Evolutionary conservation across 2,113 vertebrate genomes (phyloP), one percentile per base, ranked within the genome.

Genomic region (Cathartes aura): DNA sequence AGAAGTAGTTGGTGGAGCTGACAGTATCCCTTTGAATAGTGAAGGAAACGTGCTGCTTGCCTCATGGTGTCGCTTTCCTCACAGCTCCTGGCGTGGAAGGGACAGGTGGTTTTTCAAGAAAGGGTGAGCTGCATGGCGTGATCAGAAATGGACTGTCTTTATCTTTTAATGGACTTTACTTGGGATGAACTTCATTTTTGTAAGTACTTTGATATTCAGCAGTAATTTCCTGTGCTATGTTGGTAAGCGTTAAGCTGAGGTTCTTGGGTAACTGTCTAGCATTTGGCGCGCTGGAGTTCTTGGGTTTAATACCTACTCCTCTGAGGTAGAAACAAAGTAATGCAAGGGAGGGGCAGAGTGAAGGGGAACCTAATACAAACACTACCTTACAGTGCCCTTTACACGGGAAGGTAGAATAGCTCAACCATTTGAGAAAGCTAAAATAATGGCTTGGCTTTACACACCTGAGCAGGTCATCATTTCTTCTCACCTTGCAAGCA

Each of bases 111-210:
- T 79, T 91, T 90, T 64, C 68, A 67, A 59, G 66, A 56, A 91
- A 45, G 38, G 45, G 18, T 43, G 78, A 87, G 53, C 50, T 34
- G 27, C 36, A 38, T 42, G 53, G 36, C 0, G 0, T 74, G 58
- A 74, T 47, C 36, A 78, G 63, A 91, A 91, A 43, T 45, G 24
- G 70, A 80, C 40, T 40, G 27, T n/a, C 32, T 84, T 78, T 86
- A 48, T 55, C 81, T 97, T 90, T 86, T 64, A 90, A 92, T 59
- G 82, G 73, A 84, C 64, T 86, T 94, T 24, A 80, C 55, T 89
- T 87, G 71, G 67, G 81, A 82, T 64, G 30, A 90, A 84, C 53
- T 81, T 90, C 59, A 30, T 75, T 93, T 92, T 85, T 96, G 66
- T 91, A 95, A 96, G 70, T 90, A 82, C 38, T 76, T 87, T 64